These are phyloP conservation scores for Aegotheles bennettii DNA, from an alignment of 2,113 vertebrate genomes.

Conservation along the genomic window DNA sequence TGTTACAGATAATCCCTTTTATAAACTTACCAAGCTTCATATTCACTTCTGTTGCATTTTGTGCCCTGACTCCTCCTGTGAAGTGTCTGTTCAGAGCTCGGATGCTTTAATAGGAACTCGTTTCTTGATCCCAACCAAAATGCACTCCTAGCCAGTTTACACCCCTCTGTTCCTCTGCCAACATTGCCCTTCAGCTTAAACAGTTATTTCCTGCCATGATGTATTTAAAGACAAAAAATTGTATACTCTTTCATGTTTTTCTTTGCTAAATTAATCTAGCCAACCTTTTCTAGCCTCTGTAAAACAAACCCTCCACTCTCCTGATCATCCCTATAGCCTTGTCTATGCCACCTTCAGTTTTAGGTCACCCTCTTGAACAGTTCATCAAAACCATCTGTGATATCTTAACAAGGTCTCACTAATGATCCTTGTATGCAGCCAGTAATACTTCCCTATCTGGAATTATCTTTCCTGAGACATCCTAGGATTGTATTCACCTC, in stretches of 20 bases:
- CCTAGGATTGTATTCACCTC: neutral
- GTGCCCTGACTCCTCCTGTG: fast-evolving
- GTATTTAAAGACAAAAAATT: neutral
- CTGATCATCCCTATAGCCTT: neutral
- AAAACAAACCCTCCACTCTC: neutral
- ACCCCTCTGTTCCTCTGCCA: neutral
- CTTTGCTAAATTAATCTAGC: neutral
- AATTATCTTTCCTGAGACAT: neutral
- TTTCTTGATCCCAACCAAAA: neutral
- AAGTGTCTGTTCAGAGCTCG: neutral
- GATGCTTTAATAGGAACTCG: neutral
- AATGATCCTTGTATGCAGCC: neutral
- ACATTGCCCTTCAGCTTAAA: neutral
- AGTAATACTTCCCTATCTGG: neutral
- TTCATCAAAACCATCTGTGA: neutral
- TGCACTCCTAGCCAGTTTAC: neutral
- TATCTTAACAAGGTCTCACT: neutral
- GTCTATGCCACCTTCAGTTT: neutral
- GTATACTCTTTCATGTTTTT: neutral
- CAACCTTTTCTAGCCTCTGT: neutral
- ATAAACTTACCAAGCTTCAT: neutral
- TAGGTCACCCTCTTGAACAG: neutral
- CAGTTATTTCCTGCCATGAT: neutral
- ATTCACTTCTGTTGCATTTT: neutral
- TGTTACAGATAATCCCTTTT: neutral